Evolutionary conservation across 2,797 vertebrate species (phyloP), one percentile per base, ranked within the genome.

Genomic region (Chelmon rostratus): DNA sequence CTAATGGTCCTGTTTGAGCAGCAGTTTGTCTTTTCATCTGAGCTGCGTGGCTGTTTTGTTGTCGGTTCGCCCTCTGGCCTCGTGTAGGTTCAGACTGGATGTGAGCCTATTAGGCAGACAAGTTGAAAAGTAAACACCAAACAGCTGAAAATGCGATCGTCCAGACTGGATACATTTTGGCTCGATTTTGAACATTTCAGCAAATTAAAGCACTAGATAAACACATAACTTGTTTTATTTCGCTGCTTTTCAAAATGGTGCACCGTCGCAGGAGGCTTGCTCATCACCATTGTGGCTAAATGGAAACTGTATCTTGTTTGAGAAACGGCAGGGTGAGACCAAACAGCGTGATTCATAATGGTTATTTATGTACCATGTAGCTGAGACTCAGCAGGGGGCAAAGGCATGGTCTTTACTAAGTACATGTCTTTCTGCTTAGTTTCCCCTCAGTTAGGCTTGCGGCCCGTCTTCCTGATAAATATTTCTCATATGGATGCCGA

Each of bases 341-440:
- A 90, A 91, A 91, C 93, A 90, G 89, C 83, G 69, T 94, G 94
- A 95, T 90, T 95, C 95, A 95, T 94, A 91, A 90, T 81, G 84
- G 93, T 94, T 96, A 94, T 96, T 96, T 96, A 91, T 94, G 89
- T 94, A 90, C 85, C 84, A 86, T 92, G 88, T 86, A 87, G 91
- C 89, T 88, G 88, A 84, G 82, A 85, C 90, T 85, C 93, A 91
- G 91, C 90, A 23, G 94, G 93, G 90, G 81, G 93, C 91, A 83
- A 88, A 89, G 88, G 78, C 89, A 87, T 89, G 91, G 85, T 93
- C 87, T 87, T 92, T 85, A 87, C 93, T 93, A 92, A 94, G 90
- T 88, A 82, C 81, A 88, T 92, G 77, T 91, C 91, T 88, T 71
- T 83, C 91, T 87, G 82, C 79, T 85, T 78, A 76, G 81, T 69